Evolutionary conservation across 2,888 invertebrate genomes (phyloP).

Genomic region (Caenorhabditis macrosperma): DNA sequence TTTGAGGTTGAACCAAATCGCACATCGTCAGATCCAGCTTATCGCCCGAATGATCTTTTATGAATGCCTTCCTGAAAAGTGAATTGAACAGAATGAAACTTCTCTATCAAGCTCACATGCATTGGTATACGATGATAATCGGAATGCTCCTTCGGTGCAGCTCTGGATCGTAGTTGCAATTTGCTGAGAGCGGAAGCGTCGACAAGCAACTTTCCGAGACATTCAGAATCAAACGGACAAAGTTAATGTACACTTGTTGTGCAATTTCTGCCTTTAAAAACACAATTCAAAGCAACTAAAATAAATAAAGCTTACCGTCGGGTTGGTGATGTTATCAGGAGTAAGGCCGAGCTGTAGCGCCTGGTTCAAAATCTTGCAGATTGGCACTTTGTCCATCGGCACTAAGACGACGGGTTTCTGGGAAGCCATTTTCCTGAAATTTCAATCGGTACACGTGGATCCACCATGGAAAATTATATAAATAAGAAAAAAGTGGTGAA

Average conservation of each 20-base stretch:
- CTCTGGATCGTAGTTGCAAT: constrained; percentile 21
- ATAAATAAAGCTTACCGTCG: constrained; percentile 28
- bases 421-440: not conserved
- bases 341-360: constrained; percentile 21
- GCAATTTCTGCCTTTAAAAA: constrained; percentile 39
- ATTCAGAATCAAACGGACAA: constrained; percentile 20
- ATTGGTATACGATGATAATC: constrained; percentile 22
- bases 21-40: constrained; percentile 51
- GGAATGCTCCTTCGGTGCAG: constrained; percentile 34
- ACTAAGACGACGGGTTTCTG: not conserved
- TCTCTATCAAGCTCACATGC: constrained; percentile 39
- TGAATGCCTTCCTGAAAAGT: constrained; percentile 47
- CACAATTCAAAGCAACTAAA: not conserved
- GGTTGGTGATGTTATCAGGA: constrained; percentile 7
- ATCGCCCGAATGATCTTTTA: constrained; percentile 23
- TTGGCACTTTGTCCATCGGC: not conserved
- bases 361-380: not conserved
- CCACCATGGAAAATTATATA: not conserved
- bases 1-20: constrained; percentile 29
- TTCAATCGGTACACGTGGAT: not conserved
- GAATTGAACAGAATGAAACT: not conserved
- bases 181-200: constrained; percentile 24
- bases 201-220: constrained; percentile 19
- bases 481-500: constrained; percentile 1
- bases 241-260: constrained; percentile 22